Evolutionary conservation across 2,113 vertebrate species (phyloP).

Genomic region (Lagopus leucura): DNA sequence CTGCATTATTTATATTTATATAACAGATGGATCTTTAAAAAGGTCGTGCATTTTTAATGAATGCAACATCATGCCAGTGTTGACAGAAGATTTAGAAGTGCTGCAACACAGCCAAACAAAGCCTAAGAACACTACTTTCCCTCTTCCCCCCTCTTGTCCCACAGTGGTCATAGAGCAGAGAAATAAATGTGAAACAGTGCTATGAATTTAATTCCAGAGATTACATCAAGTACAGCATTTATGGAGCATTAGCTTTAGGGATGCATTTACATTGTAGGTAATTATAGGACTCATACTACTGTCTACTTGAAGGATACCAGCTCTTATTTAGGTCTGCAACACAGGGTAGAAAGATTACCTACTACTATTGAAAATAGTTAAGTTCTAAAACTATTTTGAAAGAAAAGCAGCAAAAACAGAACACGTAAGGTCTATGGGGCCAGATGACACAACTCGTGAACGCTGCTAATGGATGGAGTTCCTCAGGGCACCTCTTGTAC

Average conservation of each 20-base stretch:
- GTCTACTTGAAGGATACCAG: not conserved
- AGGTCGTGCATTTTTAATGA: constrained; percentile 23
- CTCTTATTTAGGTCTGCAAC: not conserved
- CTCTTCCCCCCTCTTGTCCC: not conserved
- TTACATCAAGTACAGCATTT: not conserved
- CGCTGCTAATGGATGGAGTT: not conserved
- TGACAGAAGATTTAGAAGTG: constrained; percentile 72
- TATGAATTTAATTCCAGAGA: constrained; percentile 17
- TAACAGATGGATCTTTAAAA: constrained; percentile 71
- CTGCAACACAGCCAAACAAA: constrained; percentile 38
- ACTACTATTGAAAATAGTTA: not conserved
- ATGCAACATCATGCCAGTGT: constrained; percentile 58
- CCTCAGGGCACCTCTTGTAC: no score
- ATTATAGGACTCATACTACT: not conserved
- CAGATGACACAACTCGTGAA: not conserved
- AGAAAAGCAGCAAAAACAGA: not conserved
- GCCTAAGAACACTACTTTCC: constrained; percentile 1
- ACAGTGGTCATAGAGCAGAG: not conserved
- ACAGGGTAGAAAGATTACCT: not conserved
- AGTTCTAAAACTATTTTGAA: not conserved
- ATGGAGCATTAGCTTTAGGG: not conserved
- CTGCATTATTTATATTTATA: constrained; percentile 76
- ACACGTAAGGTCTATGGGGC: not conserved
- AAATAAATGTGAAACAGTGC: constrained; percentile 11
- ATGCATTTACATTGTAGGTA: not conserved